Evolutionary conservation across 2,797 vertebrate species (phyloP).

Genomic region (Molossus alvarezi): DNA sequence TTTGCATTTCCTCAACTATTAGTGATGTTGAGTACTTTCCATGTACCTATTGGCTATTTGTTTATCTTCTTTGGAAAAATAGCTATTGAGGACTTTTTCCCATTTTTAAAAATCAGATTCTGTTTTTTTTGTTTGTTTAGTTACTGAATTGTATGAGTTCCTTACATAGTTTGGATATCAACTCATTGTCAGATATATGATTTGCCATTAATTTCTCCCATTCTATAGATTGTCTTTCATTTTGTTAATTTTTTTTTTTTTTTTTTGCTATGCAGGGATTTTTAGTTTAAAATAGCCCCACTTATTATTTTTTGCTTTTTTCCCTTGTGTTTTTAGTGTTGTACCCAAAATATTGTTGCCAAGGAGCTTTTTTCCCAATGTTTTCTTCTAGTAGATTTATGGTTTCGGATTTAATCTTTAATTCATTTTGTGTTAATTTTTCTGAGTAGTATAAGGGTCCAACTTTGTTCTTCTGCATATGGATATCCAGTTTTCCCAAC

Average conservation of each 20-base stretch:
- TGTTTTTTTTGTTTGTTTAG: not conserved
- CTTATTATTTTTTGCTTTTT: not conserved
- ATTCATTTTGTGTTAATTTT: not conserved
- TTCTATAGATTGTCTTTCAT: not conserved
- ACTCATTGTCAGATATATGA: not conserved
- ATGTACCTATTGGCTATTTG: not conserved
- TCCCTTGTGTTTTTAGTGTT: not conserved
- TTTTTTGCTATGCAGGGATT: not conserved
- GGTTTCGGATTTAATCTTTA: not conserved
- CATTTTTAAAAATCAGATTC: not conserved
- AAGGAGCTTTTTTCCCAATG: not conserved
- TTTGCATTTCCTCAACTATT: not conserved
- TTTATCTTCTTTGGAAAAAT: not conserved
- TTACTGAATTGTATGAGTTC: not conserved
- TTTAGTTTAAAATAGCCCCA: not conserved
- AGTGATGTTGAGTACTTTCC: not conserved
- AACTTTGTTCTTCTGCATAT: not conserved
- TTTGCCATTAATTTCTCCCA: not conserved
- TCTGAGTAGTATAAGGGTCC: not conserved
- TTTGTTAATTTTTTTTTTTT: not conserved
- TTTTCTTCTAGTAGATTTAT: not conserved
- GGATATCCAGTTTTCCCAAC: not conserved
- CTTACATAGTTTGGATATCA: not conserved
- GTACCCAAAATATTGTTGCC: not conserved
- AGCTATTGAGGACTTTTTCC: not conserved